Evolutionary conservation across 64 coral and sea anemone genomes (phyloP).

Genomic region (Montipora capricornis): DNA sequence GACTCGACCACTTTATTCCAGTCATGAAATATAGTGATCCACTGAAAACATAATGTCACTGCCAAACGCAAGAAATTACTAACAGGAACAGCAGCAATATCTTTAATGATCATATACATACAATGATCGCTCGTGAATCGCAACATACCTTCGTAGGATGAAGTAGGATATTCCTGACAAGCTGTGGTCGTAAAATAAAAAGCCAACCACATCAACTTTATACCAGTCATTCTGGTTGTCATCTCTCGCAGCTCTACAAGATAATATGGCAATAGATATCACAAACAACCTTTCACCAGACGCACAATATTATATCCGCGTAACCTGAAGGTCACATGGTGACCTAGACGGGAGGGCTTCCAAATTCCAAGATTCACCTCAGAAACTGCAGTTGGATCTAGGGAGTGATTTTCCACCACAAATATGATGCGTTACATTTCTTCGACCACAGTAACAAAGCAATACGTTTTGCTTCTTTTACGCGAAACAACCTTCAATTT

Average conservation of each 20-base stretch:
- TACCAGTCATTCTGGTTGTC: neutral
- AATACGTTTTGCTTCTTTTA: neutral
- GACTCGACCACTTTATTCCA: neutral
- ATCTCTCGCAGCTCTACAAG: constrained; percentile 30
- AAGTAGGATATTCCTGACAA: neutral
- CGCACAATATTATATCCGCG: neutral
- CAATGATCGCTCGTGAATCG: too few relatives aligned
- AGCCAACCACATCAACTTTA: neutral
- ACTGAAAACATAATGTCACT: neutral
- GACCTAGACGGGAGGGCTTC: neutral
- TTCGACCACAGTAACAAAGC: neutral
- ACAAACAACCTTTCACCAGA: neutral
- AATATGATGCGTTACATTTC: neutral
- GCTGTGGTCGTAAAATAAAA: neutral
- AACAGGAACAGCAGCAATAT: neutral
- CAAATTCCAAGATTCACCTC: neutral
- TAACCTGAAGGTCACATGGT: neutral
- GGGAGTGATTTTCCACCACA: too few relatives aligned
- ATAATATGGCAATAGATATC: constrained; percentile 4
- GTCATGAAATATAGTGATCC: neutral
- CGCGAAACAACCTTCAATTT: neutral
- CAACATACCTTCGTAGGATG: constrained; percentile 23
- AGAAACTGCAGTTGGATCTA: too few relatives aligned
- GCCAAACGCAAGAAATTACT: neutral
- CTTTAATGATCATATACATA: neutral